These are phyloP conservation scores for Torymus texanus DNA, from an alignment of 2,888 invertebrate genomes.

Conservation along the genomic window DNA sequence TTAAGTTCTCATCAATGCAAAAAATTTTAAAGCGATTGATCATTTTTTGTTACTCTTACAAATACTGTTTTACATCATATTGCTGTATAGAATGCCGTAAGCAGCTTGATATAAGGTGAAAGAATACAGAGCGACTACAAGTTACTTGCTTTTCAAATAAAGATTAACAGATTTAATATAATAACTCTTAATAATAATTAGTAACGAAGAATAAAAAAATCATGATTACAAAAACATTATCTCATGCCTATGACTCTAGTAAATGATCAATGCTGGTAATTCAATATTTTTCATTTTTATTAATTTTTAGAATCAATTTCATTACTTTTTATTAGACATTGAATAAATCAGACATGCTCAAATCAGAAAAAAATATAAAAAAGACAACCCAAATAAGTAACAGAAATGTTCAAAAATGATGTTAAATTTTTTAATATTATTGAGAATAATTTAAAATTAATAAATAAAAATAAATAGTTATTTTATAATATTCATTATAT, in stretches of 20 bases:
- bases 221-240: constrained; percentile 4
- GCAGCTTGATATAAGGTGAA: constrained; percentile 44
- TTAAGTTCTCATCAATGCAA: constrained; percentile 31
- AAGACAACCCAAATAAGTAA: too few relatives aligned
- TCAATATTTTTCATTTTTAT: constrained; percentile 9
- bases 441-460: too few relatives aligned
- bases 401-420: too few relatives aligned
- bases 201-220: constrained; percentile 8
- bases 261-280: constrained; percentile 11
- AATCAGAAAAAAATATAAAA: too few relatives aligned
- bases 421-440: constrained; percentile 6
- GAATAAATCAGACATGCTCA: too few relatives aligned
- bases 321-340: too few relatives aligned
- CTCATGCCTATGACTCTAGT: constrained; percentile 3
- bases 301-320: not conserved
- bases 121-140: constrained; percentile 44
- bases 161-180: constrained; percentile 13
- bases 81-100: constrained; percentile 44
- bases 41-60: constrained; percentile 43
- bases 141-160: constrained; percentile 40
- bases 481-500: too few relatives aligned
- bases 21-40: constrained; percentile 24
- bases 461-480: too few relatives aligned
- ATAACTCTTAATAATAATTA: constrained; percentile 17
- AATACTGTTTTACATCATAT: constrained; percentile 56